Conservation (phyloP, 2,888 invertebrate genomes). For the Esperia sulphurella region DNA sequence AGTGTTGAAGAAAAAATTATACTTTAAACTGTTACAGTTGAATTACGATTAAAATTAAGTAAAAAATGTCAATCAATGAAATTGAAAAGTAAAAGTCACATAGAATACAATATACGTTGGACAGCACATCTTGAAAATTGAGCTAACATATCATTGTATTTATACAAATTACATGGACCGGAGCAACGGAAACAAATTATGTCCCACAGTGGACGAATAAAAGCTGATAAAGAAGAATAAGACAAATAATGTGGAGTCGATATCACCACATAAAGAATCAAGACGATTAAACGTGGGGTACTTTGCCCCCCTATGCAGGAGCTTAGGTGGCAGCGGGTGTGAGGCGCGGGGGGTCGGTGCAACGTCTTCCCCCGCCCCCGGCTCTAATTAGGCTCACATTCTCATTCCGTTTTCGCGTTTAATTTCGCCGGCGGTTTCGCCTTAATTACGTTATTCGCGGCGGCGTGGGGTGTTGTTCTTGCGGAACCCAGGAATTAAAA, state of each 20-base stretch:
- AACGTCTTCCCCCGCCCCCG: slow-evolving; percentile 50
- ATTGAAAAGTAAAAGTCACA: too few relatives aligned
- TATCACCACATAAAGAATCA: neutral
- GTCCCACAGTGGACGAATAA: too few relatives aligned
- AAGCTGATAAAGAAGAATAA: too few relatives aligned
- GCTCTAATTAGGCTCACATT: slow-evolving; percentile 81
- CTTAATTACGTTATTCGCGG: slow-evolving; percentile 80
- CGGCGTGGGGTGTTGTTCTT: slow-evolving; percentile 37
- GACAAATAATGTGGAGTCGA: neutral
- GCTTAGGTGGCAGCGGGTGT: slow-evolving; percentile 6
- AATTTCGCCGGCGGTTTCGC: slow-evolving; percentile 78
- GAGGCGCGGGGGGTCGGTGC: slow-evolving; percentile 26
- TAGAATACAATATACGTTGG: too few relatives aligned
- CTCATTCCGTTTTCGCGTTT: slow-evolving; percentile 81
- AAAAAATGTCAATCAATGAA: too few relatives aligned
- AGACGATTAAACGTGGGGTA: neutral
- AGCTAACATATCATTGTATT: too few relatives aligned
- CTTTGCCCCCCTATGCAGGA: slow-evolving; percentile 10
- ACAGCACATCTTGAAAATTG: too few relatives aligned
- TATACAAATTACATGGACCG: too few relatives aligned
- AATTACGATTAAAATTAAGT: too few relatives aligned
- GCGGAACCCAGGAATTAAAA: slow-evolving; percentile 36
- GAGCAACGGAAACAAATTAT: too few relatives aligned
- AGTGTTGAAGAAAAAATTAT: too few relatives aligned
- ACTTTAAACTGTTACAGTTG: too few relatives aligned